Evolutionary conservation across 1,140 invertebrate species (phyloP).

Genomic region (Bombus polaris): DNA sequence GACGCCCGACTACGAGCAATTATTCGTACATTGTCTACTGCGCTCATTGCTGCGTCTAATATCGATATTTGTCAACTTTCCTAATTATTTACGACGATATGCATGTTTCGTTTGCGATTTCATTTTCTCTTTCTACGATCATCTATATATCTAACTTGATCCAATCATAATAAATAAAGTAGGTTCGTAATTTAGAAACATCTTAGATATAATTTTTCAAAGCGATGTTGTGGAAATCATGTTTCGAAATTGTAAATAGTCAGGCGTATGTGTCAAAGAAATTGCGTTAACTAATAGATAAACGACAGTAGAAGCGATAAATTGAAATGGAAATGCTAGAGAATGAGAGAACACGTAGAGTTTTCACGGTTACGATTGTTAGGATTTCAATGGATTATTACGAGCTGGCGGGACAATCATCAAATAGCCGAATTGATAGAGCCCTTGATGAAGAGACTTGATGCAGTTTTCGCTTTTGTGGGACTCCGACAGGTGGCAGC

Average conservation of each 20-base stretch:
- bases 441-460: constrained; percentile 60
- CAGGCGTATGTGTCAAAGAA: not conserved
- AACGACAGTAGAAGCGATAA: not conserved
- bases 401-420: constrained; percentile 2
- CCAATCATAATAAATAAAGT: not conserved
- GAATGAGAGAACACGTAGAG: not conserved
- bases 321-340: not conserved
- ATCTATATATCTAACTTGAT: not conserved
- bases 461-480: constrained; percentile 77
- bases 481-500: constrained; percentile 83
- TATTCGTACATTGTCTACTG: not conserved
- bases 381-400: not conserved
- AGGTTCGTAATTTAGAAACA: not conserved
- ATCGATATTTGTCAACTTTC: not conserved
- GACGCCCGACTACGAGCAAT: not conserved
- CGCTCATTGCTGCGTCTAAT: no score
- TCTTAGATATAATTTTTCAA: not conserved
- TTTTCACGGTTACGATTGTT: not conserved
- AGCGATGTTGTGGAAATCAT: not conserved
- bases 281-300: not conserved
- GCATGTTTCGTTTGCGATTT: not conserved
- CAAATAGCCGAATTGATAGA: constrained; percentile 43
- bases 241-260: not conserved
- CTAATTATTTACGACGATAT: not conserved
- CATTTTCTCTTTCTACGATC: not conserved